Base-by-base conservation (phyloP, 2,113 vertebrate species). In the Trematocara variabile region DNA sequence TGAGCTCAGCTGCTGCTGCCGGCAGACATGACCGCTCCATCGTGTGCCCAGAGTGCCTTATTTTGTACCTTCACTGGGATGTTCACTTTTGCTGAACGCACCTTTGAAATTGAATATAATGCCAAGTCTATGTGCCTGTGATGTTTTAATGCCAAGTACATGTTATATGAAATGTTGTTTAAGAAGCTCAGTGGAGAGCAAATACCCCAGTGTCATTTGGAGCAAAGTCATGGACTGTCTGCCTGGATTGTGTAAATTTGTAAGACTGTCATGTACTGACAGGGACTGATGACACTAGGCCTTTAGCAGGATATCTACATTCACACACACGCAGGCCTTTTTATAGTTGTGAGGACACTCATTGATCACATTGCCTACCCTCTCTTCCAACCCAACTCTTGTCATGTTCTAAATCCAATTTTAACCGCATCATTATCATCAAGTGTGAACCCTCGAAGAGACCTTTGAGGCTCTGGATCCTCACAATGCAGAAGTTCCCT, bases 31-130 rank as follows among this genome's bases (percentile, higher is more conserved):
- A 80, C 58, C 63, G 87, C 83, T 84, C 78, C 80, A 56, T 80
- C 86, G 52, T 90, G 48, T 80, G 85, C 84, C 53, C 22, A 30
- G 8, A 91, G 86, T 88, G 92, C 88, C 90, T 93, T 89, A 75
- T 84, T 82, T 79, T 85, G 88, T 88, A 89, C 56, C 18, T 89
- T 90, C 58, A 48, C 52, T 81, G 52, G 53, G 52, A 52, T 58
- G 80, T 81, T 14, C 68, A 82, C 14, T 81, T 83, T 77, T 60
- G 13, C 25, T 58, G 80, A 77, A 68, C n/a, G 20, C 22, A 13
- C 70, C 25, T 82, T 89, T 50, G 65, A 80, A 65, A 90, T 91
- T 20, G 77, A 84, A 88, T 84, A 50, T 68, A 53, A 80, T 89
- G 80, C 82, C 88, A 90, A 55, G 83, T 41, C 25, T 81, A 1